phyloP scores from a whole-genome alignment of 2,888 invertebrate species.

The Aspidapion aeneum region DNA sequence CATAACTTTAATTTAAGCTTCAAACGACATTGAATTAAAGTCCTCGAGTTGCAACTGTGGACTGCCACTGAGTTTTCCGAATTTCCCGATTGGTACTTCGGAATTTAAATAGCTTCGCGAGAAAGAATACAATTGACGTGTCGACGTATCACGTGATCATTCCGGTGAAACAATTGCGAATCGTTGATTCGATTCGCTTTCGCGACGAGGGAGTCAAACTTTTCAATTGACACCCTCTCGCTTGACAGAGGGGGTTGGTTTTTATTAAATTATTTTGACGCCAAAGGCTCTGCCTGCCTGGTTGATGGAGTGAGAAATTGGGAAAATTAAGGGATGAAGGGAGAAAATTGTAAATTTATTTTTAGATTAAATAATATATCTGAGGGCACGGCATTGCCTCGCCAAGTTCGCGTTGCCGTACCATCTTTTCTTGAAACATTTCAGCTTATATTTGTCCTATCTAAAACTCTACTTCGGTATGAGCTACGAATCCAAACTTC shows the following conservation, averaged over 20 bases:
- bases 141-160: slow-evolving; percentile 31
- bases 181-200: slow-evolving; percentile 49
- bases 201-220: slow-evolving; percentile 48
- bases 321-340: not conserved
- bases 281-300: not conserved
- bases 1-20: too few species aligned
- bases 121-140: slow-evolving; percentile 39
- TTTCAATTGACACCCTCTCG: slow-evolving; percentile 32
- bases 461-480: too few species aligned
- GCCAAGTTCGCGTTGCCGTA: too few species aligned
- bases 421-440: too few species aligned
- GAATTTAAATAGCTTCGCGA: slow-evolving; percentile 44
- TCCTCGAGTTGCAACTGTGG: too few species aligned
- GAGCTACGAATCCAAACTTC: too few species aligned
- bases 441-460: too few species aligned
- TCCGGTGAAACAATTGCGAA: slow-evolving; percentile 42
- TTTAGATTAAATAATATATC: too few species aligned
- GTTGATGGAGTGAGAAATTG: not conserved
- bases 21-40: too few species aligned
- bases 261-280: slow-evolving; percentile 2
- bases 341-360: too few species aligned
- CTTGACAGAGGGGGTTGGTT: not conserved
- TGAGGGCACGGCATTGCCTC: too few species aligned
- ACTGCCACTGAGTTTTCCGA: too few species aligned
- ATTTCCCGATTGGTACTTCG: slow-evolving; percentile 40